Conservation (phyloP, 2,797 vertebrate genomes). For the Malacoraja senta region DNA sequence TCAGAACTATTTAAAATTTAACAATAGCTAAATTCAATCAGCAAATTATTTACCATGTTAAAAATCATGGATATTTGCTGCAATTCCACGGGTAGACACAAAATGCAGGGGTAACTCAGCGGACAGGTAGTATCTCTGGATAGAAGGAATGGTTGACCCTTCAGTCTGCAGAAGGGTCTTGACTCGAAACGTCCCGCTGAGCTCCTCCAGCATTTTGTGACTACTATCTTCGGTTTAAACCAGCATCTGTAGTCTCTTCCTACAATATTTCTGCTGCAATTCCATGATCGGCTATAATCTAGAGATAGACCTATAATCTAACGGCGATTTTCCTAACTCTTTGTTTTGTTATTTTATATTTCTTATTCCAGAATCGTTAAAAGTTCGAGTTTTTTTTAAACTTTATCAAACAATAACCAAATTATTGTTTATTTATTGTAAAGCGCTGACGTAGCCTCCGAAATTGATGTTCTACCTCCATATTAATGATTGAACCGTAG, state of each 20-base stretch:
- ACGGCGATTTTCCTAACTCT: not conserved
- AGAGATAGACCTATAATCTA: not conserved
- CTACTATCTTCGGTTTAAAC: too few relatives aligned
- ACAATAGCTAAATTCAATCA: not conserved
- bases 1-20: not conserved
- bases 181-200: too few relatives aligned
- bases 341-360: not conserved
- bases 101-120: too few relatives aligned
- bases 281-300: not conserved
- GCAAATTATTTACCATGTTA: not conserved
- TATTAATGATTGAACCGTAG: slow-evolving; percentile 28
- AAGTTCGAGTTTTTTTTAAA: not conserved
- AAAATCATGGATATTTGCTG: not conserved
- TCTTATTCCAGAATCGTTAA: not conserved
- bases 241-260: too few relatives aligned
- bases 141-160: too few relatives aligned
- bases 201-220: too few relatives aligned
- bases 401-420: slow-evolving; percentile 15
- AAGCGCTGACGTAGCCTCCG: slow-evolving; percentile 28
- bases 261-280: not conserved
- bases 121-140: too few relatives aligned
- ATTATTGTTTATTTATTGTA: slow-evolving; percentile 16
- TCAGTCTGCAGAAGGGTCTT: too few relatives aligned
- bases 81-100: not conserved
- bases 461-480: slow-evolving; percentile 12